Conservation (phyloP, 2,797 vertebrate genomes). For the Propithecus deckenii region DNA sequence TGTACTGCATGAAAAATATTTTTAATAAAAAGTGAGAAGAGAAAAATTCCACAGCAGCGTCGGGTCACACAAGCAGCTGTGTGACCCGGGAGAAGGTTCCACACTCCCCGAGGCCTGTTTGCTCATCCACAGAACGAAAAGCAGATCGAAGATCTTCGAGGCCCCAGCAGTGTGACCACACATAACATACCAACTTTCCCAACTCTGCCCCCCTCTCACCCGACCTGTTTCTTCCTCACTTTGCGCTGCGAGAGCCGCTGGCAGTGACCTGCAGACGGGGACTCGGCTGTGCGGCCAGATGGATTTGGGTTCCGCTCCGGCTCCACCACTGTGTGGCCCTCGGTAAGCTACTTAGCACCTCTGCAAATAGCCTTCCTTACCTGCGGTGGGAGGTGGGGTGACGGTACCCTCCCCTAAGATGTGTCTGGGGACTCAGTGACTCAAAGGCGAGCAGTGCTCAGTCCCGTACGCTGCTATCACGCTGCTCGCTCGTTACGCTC, state of each 20-base stretch:
- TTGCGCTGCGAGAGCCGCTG: background rate
- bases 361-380: background rate
- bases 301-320: too few relatives aligned
- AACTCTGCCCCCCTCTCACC: background rate
- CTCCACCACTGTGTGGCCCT: background rate
- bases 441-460: background rate
- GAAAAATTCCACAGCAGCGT: background rate
- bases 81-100: background rate
- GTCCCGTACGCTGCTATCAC: background rate
- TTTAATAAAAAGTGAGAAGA: background rate
- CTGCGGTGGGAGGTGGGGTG: too few relatives aligned
- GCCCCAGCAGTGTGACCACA: too few relatives aligned
- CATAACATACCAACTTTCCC: background rate
- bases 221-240: background rate
- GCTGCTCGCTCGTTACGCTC: background rate
- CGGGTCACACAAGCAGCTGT: background rate
- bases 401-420: background rate
- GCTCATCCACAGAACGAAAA: background rate
- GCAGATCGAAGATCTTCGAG: background rate
- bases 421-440: background rate
- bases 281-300: background rate
- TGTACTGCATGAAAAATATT: background rate
- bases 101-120: background rate
- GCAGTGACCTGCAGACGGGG: accelerated
- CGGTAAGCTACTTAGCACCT: background rate